Evolutionary conservation across 2,888 invertebrate genomes (phyloP).

Genomic region (Eupsilia transversa): DNA sequence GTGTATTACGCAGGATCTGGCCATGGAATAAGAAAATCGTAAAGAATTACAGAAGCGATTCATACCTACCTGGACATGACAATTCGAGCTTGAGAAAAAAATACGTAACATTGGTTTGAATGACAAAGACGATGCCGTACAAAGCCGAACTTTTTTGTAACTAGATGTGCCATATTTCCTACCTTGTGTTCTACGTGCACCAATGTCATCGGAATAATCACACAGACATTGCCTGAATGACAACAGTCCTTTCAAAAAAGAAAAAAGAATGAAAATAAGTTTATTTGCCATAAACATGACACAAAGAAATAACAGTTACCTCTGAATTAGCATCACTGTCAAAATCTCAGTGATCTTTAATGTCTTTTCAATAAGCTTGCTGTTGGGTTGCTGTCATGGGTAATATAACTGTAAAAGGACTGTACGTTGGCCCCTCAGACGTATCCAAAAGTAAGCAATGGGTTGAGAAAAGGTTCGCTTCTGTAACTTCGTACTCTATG

Average conservation of each 20-base stretch:
- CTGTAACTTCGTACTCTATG: slow-evolving; percentile 27
- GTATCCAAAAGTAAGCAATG: neutral
- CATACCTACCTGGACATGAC: neutral
- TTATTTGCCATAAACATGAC: no score
- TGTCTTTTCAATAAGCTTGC: neutral
- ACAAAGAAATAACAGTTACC: neutral
- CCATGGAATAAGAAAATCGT: neutral
- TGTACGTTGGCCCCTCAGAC: neutral
- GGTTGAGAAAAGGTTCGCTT: neutral
- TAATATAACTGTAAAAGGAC: neutral
- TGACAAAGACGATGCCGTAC: neutral
- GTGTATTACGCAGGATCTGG: slow-evolving; percentile 40
- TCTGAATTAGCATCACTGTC: neutral
- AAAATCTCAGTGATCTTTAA: neutral
- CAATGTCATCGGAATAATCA: neutral
- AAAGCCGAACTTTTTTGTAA: neutral
- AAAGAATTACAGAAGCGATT: neutral
- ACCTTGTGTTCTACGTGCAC: no score
- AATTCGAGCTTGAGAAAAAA: neutral
- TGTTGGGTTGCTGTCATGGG: neutral
- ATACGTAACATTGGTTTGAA: neutral
- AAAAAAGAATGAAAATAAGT: no score
- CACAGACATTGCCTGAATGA: neutral
- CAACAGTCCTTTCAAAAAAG: neutral
- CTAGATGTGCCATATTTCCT: neutral